Base-by-base conservation (phyloP, 2,888 invertebrate genomes). In the Germaria angustata region DNA sequence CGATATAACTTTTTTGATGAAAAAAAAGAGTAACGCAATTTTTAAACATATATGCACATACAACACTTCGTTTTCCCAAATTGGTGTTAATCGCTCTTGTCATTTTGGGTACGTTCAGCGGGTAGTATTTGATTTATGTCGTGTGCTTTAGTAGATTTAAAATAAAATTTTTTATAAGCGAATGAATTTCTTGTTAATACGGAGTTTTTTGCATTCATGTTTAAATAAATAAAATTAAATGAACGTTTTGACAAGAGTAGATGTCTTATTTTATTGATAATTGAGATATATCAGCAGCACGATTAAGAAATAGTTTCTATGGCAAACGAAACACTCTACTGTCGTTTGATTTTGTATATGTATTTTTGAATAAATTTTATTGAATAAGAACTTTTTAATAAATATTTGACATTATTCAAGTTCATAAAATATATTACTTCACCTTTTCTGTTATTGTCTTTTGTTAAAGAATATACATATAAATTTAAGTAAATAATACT, bases 211-310 rank as follows among this genome's bases (percentile, higher is more conserved):
- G 13, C 4, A 39, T 39, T 28, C 20, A 32, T 69, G 53, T 3
- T 55, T n/a, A 36, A 51, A 15, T 15, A 3, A 39, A 32, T 2
- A 69, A 51, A 39, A 53, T 63, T 34, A 34, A 53, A 39, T 53
- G 15, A 32, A 53, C 53, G 4, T 73, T 53, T 41, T 73, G 32
- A 63, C 73, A 63, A 15, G 9, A 20, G 24, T 28, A 28, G 59
- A 44, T 28, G 11, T 63, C 2, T 59, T 22, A 24, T 34, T 51
- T 28, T 15, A 11, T 41, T 22, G 6, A 2, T 59, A 41, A 24
- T 41, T 51, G 51, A 66, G 36, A 24, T 66, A 22, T 36, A 39
- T 17, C 7, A 34, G n/a, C 3, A 36, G 17, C 3, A 39, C 17
- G 49, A 39, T 51, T 39, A 7, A 39, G 0, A 22, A n/a, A n/a